A percentile compares a stretch with the other conserved stretches of the same genome.
These are phyloP conservation scores for Iphiclides podalirius DNA, from an alignment of 2,888 invertebrate genomes.

Conservation along the genomic window DNA sequence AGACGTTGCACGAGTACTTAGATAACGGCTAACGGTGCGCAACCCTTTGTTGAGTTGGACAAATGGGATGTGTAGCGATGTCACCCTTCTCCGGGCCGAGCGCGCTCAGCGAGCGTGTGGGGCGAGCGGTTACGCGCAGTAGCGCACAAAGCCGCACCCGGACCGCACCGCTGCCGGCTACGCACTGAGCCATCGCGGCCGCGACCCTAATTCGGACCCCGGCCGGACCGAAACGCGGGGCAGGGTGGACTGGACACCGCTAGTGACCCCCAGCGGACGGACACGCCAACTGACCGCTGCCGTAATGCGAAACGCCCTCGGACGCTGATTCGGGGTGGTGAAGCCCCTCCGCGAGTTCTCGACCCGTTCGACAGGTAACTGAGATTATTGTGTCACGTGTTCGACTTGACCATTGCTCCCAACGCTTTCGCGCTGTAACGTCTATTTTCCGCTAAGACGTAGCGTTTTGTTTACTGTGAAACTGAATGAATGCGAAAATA, in stretches of 20 bases:
- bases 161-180: conserved; percentile 65
- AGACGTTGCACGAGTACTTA: conserved; percentile 32
- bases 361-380: conserved; percentile 71
- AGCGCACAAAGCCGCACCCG: conserved; percentile 68
- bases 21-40: conserved; percentile 45
- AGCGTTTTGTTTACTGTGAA: too few relatives aligned
- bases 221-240: conserved; percentile 40
- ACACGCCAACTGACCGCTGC: conserved; percentile 60
- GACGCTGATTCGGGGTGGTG: conserved; percentile 63
- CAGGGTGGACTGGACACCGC: conserved; percentile 53
- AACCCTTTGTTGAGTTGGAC: conserved; percentile 57
- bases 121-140: conserved; percentile 54
- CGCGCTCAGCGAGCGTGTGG: conserved; percentile 45
- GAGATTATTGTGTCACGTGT: conserved; percentile 46
- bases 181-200: conserved; percentile 44
- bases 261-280: conserved; percentile 66
- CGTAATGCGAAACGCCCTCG: conserved; percentile 68
- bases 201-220: conserved; percentile 34
- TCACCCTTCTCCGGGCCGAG: conserved; percentile 77
- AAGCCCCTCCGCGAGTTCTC: conserved; percentile 58
- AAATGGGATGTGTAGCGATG: conserved; percentile 65
- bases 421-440: conserved; percentile 37
- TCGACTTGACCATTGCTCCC: conserved; percentile 37
- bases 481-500: too few relatives aligned
- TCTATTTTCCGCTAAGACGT: neutral